Percentiles rank a stretch among this genome's conserved stretches.
phyloP scores from a whole-genome alignment of 2,797 vertebrate genomes.

The Carcharodon carcharias region DNA sequence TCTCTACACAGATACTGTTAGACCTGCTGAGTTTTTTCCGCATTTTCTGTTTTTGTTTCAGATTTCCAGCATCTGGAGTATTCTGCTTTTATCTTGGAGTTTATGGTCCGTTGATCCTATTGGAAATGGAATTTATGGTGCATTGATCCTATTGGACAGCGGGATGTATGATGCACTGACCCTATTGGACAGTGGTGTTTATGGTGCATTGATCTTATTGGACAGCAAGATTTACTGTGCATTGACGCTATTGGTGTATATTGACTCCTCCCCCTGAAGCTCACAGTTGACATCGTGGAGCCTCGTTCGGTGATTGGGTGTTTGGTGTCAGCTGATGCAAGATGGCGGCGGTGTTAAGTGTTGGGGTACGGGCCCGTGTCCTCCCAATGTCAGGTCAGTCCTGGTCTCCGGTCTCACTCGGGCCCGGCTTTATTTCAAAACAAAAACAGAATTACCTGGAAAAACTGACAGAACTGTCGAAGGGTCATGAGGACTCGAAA shows the following conservation, averaged over 20 bases:
- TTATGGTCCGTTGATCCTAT: background rate
- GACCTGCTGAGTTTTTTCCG: no score
- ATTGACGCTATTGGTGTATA: background rate
- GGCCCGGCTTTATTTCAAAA: no score
- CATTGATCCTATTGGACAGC: background rate
- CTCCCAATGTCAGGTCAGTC: constrained; percentile 30
- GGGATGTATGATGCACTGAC: background rate
- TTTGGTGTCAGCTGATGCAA: background rate
- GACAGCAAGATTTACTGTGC: no score
- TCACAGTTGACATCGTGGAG: background rate
- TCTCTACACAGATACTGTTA: no score
- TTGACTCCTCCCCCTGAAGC: background rate
- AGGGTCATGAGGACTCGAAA: no score
- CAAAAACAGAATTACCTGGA: no score
- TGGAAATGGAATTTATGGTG: background rate
- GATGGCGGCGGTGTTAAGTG: background rate
- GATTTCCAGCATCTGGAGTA: no score
- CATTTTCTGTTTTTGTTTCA: no score
- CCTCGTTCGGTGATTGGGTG: background rate
- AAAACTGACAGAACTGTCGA: no score
- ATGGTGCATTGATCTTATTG: background rate
- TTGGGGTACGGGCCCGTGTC: background rate
- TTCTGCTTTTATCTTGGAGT: no score
- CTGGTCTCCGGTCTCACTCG: background rate
- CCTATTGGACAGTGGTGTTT: background rate